Evolutionary conservation across 2,113 vertebrate genomes (phyloP).

Genomic region (Tachycineta bicolor): DNA sequence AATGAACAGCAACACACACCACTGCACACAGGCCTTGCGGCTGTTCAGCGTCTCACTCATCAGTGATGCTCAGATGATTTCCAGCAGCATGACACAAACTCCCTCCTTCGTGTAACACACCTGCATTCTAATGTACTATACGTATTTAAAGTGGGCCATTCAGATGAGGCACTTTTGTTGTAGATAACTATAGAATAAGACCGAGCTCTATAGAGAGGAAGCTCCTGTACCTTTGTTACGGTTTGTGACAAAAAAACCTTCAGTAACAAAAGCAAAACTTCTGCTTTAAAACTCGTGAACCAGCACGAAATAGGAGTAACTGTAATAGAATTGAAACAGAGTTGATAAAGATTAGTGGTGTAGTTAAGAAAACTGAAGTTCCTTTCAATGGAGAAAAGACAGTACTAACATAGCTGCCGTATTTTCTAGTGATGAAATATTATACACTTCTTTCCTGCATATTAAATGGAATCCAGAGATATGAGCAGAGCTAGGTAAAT

Average conservation of each 20-base stretch:
- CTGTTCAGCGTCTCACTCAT: neutral
- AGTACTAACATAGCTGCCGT: neutral
- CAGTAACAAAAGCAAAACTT: neutral
- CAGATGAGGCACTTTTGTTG: neutral
- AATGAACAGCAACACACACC: neutral
- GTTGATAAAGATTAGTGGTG: neutral
- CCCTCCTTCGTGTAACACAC: accelerated
- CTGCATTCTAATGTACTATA: neutral
- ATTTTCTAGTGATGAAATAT: neutral
- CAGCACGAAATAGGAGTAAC: neutral
- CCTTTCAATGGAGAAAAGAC: neutral
- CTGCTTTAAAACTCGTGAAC: neutral
- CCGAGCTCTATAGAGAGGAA: neutral
- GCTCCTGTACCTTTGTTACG: neutral
- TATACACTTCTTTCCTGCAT: neutral
- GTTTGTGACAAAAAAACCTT: neutral
- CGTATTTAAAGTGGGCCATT: neutral
- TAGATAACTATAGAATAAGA: neutral
- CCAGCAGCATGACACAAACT: neutral
- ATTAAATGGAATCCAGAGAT: neutral
- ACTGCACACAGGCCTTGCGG: neutral
- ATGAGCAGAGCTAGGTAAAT: neutral
- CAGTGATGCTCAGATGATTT: neutral
- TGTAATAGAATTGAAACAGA: neutral
- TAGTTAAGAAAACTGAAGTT: neutral